These are phyloP conservation scores for Noctua pronuba DNA, from an alignment of 2,888 invertebrate genomes.

Conservation along the genomic window DNA sequence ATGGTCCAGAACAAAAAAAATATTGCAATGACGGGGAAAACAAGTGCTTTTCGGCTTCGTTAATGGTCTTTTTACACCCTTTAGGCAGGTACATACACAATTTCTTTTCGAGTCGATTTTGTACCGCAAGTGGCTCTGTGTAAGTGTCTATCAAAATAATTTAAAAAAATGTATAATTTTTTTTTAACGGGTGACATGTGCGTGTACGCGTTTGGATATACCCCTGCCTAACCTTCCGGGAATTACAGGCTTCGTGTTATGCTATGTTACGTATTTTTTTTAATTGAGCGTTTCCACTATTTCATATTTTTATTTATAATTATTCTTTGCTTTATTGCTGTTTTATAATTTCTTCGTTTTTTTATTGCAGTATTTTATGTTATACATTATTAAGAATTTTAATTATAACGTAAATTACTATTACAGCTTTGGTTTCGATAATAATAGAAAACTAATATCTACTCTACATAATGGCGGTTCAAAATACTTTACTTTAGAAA, in stretches of 20 bases:
- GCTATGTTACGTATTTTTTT: neutral
- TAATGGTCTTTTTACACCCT: too few relatives aligned
- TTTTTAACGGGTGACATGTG: neutral
- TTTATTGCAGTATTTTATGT: neutral
- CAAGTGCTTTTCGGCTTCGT: too few relatives aligned
- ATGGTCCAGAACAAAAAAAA: too few relatives aligned
- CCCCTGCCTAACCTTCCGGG: neutral
- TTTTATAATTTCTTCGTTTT: neutral
- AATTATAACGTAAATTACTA: slow-evolving; percentile 15
- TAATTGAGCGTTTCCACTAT: neutral
- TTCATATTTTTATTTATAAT: neutral
- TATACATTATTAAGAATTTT: neutral
- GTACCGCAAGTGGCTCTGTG: slow-evolving; percentile 42
- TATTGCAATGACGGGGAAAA: too few relatives aligned
- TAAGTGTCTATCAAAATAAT: too few relatives aligned
- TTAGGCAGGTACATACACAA: too few relatives aligned
- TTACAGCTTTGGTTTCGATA: slow-evolving; percentile 60
- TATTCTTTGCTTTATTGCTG: neutral
- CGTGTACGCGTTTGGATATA: too few relatives aligned
- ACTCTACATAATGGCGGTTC: slow-evolving; percentile 33
- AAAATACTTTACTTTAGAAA: neutral
- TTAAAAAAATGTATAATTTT: too few relatives aligned
- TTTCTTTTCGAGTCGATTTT: slow-evolving; percentile 14
- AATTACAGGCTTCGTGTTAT: neutral
- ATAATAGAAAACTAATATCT: slow-evolving; percentile 44